Evolutionary conservation across 2,888 invertebrate genomes (phyloP), one percentile per base, ranked within the genome.

Genomic region (Molanna angustata): DNA sequence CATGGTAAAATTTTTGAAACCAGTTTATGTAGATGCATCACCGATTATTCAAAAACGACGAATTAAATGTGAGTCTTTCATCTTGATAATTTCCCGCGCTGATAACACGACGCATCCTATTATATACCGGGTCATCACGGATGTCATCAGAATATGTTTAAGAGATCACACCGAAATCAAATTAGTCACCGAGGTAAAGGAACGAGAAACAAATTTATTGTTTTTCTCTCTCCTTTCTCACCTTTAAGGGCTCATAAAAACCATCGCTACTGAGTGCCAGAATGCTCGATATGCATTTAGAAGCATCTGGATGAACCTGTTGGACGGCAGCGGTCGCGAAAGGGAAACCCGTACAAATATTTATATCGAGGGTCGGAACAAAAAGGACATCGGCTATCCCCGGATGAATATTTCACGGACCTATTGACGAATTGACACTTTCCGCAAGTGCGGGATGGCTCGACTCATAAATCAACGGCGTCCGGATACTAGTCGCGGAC

Each of bases 41-140:
- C 22, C 22, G 39, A 47, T 47, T 32, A 47, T 37, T 37, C 37
- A 47, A 47, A 47, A 47, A 37, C 47, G 47, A 22, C 37, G 37
- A 47, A 47, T 47, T 47, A 37, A 43, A 43, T 37, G 35, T 19
- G 21, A 22, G 37, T 21, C 37, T 37, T 21, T 37, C 35, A 37
- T 47, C 37, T 21, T 20, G 37, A 47, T 47, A 20, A 47, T 37
- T 47, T 47, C 37, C 6, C 16, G 47, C 47, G 37, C 21, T 14
- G 37, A 35, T 46, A 32, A 19, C 31, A 19, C 45, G 32, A 19
- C 33, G 45, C 42, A 16, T 19, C 27, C 27, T 27, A 27, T 27
- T 11, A 11, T 7, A 11, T 11, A 11, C 6, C 27, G 27, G 27
- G 27, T 27, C 27, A 27, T 27, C 27, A 27, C 27, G 27, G 27